phyloP scores from a whole-genome alignment of 2,113 vertebrate genomes.

The Apistogramma diplotaenia region DNA sequence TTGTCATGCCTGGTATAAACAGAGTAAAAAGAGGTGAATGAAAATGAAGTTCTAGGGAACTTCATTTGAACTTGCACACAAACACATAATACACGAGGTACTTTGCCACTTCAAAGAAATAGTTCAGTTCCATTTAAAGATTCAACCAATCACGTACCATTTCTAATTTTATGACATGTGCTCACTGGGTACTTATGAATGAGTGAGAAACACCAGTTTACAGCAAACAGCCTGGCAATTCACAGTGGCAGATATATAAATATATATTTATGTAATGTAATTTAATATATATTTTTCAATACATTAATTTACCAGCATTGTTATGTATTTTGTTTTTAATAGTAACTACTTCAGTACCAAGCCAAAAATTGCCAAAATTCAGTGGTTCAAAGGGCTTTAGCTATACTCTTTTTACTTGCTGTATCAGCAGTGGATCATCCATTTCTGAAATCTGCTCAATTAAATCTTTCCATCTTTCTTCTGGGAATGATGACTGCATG shows the following conservation, averaged over 20 bases:
- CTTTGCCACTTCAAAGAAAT: not conserved
- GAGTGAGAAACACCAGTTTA: not conserved
- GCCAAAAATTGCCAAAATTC: not conserved
- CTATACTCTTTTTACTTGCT: too few species aligned
- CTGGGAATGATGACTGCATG: not conserved
- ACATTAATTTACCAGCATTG: not conserved
- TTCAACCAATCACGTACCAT: not conserved
- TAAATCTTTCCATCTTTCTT: not conserved
- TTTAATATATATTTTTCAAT: not conserved
- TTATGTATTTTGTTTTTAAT: not conserved
- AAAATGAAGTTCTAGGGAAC: not conserved
- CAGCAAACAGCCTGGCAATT: not conserved
- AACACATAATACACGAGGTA: not conserved
- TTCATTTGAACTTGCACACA: not conserved
- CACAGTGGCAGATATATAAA: not conserved
- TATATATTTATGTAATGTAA: not conserved
- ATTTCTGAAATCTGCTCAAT: not conserved
- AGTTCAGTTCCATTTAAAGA: conserved; percentile 6
- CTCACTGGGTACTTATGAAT: not conserved
- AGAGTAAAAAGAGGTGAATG: too few species aligned
- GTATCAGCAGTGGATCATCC: not conserved
- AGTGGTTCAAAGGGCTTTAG: rapidly evolving
- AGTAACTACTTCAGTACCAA: not conserved
- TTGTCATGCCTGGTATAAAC: too few species aligned
- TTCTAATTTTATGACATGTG: not conserved